Evolutionary conservation across 1,140 invertebrate genomes (phyloP), one percentile per base, ranked within the genome.

Genomic region (Battus philenor): DNA sequence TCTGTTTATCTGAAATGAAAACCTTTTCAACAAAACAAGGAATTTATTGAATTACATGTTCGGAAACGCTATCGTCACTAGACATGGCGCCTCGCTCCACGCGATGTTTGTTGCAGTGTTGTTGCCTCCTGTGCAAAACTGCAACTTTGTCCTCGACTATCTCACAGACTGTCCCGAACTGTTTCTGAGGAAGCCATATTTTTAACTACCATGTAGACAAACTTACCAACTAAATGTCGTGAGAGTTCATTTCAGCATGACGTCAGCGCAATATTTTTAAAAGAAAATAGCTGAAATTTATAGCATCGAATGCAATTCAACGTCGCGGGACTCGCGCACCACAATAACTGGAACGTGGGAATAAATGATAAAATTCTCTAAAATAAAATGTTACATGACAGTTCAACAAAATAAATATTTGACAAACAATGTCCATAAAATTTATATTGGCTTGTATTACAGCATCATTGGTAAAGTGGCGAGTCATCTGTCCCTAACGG

Each of bases 71-170:
- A n/a, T 22, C 38, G 8, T 48, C 46, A 31, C 10, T n/a, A 39
- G 16, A 32, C 17, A 6, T 36, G 33, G 33, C 33, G 33, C 33
- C 33, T 18, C 33, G 15, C 13, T 39, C 36, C 2, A n/a, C n/a
- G 11, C 36, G 36, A 26, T 9, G 13, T 39, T 26, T 39, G 36
- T 15, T 26, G 18, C 20, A 22, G 9, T 36, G n/a, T n/a, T n/a
- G 13, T 39, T 26, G 7, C 36, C 11, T 26, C 11, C 12, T 7
- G 4, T 24, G 18, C 34, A 24, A 38, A 33, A 66, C 55, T 65
- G 68, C 66, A 74, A 79, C 70, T 79, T 76, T 66, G 72, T 72
- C 54, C 56, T 52, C 50, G 44, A 51, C 50, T 61, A 67, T 65
- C 56, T 68, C 33, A n/a, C 9, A 9, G 3, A 36, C 17, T 34